Evolutionary conservation across 2,888 invertebrate species (phyloP), one percentile per base, ranked within the genome.

Genomic region (Latrodectus elegans): DNA sequence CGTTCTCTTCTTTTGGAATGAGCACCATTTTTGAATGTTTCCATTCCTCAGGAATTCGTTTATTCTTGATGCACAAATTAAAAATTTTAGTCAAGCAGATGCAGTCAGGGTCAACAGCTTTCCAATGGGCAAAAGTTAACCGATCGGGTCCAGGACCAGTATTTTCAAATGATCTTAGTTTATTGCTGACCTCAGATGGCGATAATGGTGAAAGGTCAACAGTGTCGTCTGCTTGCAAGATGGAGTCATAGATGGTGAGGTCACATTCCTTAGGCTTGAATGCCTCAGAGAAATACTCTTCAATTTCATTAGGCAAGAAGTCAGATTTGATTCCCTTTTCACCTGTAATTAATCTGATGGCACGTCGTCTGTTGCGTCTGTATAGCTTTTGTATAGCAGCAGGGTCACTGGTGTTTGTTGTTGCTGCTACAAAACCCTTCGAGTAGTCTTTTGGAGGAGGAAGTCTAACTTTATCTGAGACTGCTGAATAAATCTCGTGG

Each of bases 391-490:
- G 68, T 8, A 68, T 68, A 0, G 68, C 26, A 11, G 22, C 11
- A 12, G 17, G 68, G n/a, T n/a, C 12, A 0, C 4, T 4, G 15
- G 17, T 17, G 2, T 68, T 26, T 0, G 2, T 15, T n/a, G 68
- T 12, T 4, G 3, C 4, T 1, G n/a, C n/a, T n/a, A n/a, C 12
- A 2, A 2, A 4, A 4, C 4, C 4, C 2, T 2, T 4, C 3
- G 4, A 38, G 3, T 2, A 2, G 4, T 4, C 2, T 2, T 4
- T 38, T 2, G 38, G 38, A 38, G 38, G n/a, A n/a, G n/a, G n/a
- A n/a, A n/a, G n/a, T 38, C 38, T 38, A 2, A 38, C 38, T 4
- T 38, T 2, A 4, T 38, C 4, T 4, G 38, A 2, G 3, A 38
- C 38, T 4, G 38, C 38, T 4, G 38, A 38, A 4, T 2, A 4